Evolutionary conservation across 2,797 vertebrate species (phyloP), one percentile per base, ranked within the genome.

Genomic region (Semotilus atromaculatus): DNA sequence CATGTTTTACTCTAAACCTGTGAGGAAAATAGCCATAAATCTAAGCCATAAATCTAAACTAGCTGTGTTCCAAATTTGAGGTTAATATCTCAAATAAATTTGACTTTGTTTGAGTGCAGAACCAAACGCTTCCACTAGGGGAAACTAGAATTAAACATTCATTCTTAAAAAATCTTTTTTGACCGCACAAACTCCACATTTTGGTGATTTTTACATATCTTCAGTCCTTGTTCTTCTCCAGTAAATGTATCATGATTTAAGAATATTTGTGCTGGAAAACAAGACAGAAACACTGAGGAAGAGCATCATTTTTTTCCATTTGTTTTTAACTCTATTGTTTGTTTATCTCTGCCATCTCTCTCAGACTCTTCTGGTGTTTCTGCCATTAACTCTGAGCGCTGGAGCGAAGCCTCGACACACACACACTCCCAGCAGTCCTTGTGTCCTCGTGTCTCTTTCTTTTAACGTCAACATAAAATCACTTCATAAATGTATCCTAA

Each of bases 381-480:
- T 90, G 88, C 86, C 87, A 85, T 90, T 89, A 89, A 91, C 92
- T 89, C 85, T 60, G 70, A 88, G 85, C 58, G 38, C 83, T 82
- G 86, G 74, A 90, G 71, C 72, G 90, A 83, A 88, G 87, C 83
- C 87, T 60, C 88, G 88, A 86, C 79, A 2, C 89, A 89, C n/a
- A 89, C 85, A 88, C 85, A 87, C 83, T 92, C 88, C 87, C 90
- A 86, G 87, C 84, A 88, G 77, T 74, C 86, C 88, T 88, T 91
- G 88, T 92, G 88, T 92, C 89, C 88, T 93, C 81, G 88, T 90
- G 43, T 11, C 43, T 73, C 71, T 11, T 73, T 31, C 45, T 53
- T 34, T 74, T 53, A 74, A 31, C 21, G 45, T 31, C 43, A 29
- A 31, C 70, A 29, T 31, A 2, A 73, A 73, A 73, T 29, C 70